Conservation (phyloP, 1,140 invertebrate genomes). For the Platyura marginata region DNA sequence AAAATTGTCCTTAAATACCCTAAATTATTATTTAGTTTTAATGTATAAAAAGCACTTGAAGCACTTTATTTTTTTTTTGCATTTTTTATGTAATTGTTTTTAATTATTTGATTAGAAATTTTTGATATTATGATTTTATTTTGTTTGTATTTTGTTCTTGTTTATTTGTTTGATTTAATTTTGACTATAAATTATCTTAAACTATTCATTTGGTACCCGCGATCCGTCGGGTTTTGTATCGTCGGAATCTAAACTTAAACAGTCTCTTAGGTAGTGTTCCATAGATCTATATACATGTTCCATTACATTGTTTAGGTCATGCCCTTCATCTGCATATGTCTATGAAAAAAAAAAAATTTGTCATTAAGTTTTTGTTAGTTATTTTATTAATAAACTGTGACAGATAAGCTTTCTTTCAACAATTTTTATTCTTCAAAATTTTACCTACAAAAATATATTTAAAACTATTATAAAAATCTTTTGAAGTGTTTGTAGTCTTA, state of each 20-base stretch:
- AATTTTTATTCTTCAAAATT: too few relatives aligned
- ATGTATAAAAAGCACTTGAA: background rate
- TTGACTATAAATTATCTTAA: too few relatives aligned
- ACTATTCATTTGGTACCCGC: too few relatives aligned
- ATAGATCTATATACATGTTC: slow-evolving; percentile 70
- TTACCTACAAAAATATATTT: too few relatives aligned
- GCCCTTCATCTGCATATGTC: slow-evolving; percentile 71
- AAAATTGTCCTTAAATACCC: background rate
- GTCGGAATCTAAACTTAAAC: slow-evolving; percentile 63
- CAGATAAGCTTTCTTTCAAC: too few relatives aligned
- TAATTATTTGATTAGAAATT: background rate
- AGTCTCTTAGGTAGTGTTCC: slow-evolving; percentile 68
- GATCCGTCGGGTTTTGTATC: slow-evolving; percentile 18
- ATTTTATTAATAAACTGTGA: too few relatives aligned
- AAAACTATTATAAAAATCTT: too few relatives aligned
- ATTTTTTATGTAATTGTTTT: background rate
- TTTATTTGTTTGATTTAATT: background rate
- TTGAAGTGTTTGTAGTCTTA: too few relatives aligned
- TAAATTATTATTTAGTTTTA: background rate
- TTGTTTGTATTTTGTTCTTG: background rate
- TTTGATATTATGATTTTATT: background rate
- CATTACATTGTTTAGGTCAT: slow-evolving; percentile 52
- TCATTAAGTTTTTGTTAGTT: too few relatives aligned
- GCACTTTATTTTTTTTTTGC: background rate
- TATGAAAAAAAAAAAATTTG: slow-evolving; percentile 27